Base-by-base conservation (phyloP, 2,113 vertebrate genomes). In the Sminthopsis crassicaudata region DNA sequence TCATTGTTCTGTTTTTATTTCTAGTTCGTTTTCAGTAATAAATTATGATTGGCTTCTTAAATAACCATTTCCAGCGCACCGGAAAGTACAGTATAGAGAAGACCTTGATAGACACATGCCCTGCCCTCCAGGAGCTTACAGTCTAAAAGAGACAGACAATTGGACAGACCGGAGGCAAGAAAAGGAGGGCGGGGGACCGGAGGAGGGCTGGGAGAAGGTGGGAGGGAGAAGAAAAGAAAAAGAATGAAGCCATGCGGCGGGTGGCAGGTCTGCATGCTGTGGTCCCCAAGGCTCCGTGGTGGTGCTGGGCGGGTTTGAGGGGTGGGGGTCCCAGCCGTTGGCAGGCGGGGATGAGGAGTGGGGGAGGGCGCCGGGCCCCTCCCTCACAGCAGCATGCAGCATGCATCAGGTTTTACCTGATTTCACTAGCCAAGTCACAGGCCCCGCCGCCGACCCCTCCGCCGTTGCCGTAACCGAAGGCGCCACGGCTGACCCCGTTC, bases 371-470 rank as follows among this genome's bases (percentile, higher is more conserved):
- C 97, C 91, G 92, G 95, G 50, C 90, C 96, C 97, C 96, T 42
- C 92, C 89, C 53, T 46, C 90, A 23, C 94, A 90, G 97, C 97
- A 94, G 95, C 97, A 96, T 95, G 97, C 97, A 97, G 57, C 91
- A 90, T 90, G 89, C 89, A 90, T 97, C 97, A 97, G 97, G 97
- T 97, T 96, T 98, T 98, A 99, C 99, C 98, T 99, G 96, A 99
- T 99, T 96, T 99, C 99, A 95, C 99, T 99, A 52, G 98, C 98
- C 10, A 98, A 93, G 97, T 99, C 99, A 91, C 97, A 90, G 92
- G 97, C 96, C 95, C 94, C 94, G 95, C 97, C 96, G 26, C 97
- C 88, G 95, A 90, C 97, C 94, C 97, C 96, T 91, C 96, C 93
- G 93, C 96, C n/a, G 96, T 93, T 94, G 90, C 97, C 1, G 50